These are phyloP conservation scores for Polyodon spathula DNA, from an alignment of 2,113 vertebrate genomes.

Conservation along the genomic window DNA sequence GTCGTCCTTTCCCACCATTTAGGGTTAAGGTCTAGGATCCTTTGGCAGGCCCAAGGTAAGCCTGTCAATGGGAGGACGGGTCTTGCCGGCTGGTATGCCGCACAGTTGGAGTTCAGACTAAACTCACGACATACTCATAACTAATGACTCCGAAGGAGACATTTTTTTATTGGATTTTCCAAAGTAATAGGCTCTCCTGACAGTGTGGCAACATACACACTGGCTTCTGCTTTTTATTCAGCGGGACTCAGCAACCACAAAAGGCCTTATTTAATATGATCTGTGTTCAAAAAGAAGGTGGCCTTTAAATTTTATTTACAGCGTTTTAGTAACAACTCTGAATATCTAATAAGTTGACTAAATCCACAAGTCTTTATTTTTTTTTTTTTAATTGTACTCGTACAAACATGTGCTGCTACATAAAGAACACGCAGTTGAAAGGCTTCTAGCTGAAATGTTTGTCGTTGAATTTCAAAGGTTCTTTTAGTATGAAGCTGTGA, in stretches of 20 bases:
- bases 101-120: conserved; percentile 46
- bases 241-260: neutral
- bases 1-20: conserved; percentile 65
- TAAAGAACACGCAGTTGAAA: too few relatives aligned
- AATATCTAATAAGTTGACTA: too few relatives aligned
- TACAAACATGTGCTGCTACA: too few relatives aligned
- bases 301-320: neutral
- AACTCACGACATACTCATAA: conserved; percentile 39
- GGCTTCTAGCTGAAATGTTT: too few relatives aligned
- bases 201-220: conserved; percentile 10
- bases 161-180: conserved; percentile 15
- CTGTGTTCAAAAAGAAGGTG: neutral
- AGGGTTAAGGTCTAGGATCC: conserved; percentile 57
- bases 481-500: too few relatives aligned
- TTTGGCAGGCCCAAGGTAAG: conserved; percentile 58
- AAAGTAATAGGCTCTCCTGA: conserved; percentile 27
- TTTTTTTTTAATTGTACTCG: too few relatives aligned
- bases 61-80: conserved; percentile 44
- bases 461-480: too few relatives aligned
- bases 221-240: neutral
- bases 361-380: too few relatives aligned
- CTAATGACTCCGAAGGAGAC: conserved; percentile 40
- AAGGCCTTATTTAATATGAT: neutral
- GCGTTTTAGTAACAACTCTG: too few relatives aligned
- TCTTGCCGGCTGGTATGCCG: conserved; percentile 38